Percentiles rank a stretch among this genome's conserved stretches.
phyloP scores from a whole-genome alignment of 2,113 vertebrate genomes.

The Verasper variegatus region DNA sequence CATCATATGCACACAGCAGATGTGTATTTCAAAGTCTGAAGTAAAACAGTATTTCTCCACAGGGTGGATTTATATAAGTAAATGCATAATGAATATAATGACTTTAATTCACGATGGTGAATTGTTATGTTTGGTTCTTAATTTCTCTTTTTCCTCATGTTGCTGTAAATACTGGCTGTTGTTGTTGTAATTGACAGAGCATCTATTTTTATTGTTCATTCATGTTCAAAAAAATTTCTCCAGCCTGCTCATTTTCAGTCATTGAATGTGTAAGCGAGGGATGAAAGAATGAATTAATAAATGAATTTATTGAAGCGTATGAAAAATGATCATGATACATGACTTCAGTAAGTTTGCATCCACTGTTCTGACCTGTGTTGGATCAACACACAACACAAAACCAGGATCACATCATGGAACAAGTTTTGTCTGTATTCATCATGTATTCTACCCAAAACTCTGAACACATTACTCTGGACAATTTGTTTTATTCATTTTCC shows the following conservation, averaged over 20 bases:
- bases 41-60: neutral
- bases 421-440: conserved; percentile 23
- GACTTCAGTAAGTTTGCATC: conserved; percentile 11
- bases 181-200: neutral
- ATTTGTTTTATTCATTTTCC: conserved; percentile 68
- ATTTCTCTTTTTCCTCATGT: neutral
- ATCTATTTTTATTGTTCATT: too few relatives aligned
- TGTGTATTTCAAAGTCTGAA: neutral
- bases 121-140: neutral
- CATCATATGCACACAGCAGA: too few relatives aligned
- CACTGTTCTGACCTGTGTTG: conserved; percentile 1
- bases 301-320: neutral
- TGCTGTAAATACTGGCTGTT: neutral
- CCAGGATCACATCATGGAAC: neutral
- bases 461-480: conserved; percentile 57
- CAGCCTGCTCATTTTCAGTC: neutral
- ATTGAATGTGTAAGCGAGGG: neutral
- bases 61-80: neutral
- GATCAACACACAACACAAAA: conserved; percentile 14
- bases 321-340: neutral
- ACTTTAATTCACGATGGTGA: neutral
- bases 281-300: neutral
- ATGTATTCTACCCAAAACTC: conserved; percentile 13
- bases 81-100: neutral
- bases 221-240: too few relatives aligned